Base-by-base conservation (phyloP, 1,140 invertebrate species). In the Drosophila willistoni region DNA sequence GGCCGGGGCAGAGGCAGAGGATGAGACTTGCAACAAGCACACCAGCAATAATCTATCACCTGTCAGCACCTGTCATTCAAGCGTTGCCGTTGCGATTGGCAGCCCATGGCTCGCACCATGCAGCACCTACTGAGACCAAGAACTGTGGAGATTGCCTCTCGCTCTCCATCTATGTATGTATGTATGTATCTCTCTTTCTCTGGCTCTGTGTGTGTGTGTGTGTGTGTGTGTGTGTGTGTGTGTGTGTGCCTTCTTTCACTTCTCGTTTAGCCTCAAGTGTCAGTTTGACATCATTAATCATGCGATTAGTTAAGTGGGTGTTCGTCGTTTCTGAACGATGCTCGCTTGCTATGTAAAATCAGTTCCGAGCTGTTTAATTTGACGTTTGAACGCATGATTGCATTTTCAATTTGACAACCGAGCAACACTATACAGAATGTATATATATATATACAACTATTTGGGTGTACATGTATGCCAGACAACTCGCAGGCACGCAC, bases 21-120 rank as follows among this genome's bases (percentile, higher is more conserved):
- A 13, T 22, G 60, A 19, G 41, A 13, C 34, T 51, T 41, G 60
- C 66, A 61, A 36, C 34, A 36, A 9, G 76, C 83, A 76, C 65
- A 73, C 65, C 73, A 80, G 76, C 80, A 89, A 91, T 90, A 91
- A 91, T 91, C 90, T 91, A 91, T 91, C 90, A 91, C 90, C 90
- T 91, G 90, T 91, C 90, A 91, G 90, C 90, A 91, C 85, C 90
- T 91, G 90, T 91, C 90, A 91, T 91, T 91, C 85, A 91, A 73
- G 90, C 90, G 82, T 91, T 80, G 80, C 89, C 83, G 84, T 64
- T 78, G 81, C 85, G 81, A 91, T 91, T 91, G 89, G 84, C 81
- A 91, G 87, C 51, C 67, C 71, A 64, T 44, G 59, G 64, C 67
- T 66, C 34, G 44, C 44, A 69, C 29, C 72, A 84, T 80, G 14